Evolutionary conservation across 2,797 vertebrate genomes (phyloP).

Genomic region (Cephalopachus bancanus): DNA sequence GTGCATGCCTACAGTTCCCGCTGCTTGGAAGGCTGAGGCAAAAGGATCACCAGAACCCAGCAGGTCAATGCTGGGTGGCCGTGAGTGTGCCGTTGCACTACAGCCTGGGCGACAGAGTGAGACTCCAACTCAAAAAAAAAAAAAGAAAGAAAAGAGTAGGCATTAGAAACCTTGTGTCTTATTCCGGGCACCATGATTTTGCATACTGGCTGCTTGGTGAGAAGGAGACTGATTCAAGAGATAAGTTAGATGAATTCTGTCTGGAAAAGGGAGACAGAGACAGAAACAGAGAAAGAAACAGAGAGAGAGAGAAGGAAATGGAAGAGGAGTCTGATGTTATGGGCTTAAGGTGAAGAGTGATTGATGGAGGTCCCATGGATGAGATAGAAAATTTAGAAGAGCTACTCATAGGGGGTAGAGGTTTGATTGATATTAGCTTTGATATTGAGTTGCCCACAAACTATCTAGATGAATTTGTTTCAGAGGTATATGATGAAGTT

Average conservation of each 20-base stretch:
- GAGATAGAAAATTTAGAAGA: not conserved
- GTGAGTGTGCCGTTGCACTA: no score
- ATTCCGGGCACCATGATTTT: not conserved
- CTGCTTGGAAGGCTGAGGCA: no score
- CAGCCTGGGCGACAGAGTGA: no score
- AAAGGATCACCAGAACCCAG: no score
- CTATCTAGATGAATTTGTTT: not conserved
- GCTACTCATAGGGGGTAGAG: rapidly evolving
- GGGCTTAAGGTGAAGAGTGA: not conserved
- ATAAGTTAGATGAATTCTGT: not conserved
- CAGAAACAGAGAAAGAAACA: not conserved
- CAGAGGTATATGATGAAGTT: not conserved
- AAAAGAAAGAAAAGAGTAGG: no score
- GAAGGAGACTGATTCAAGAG: not conserved
- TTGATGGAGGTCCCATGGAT: not conserved
- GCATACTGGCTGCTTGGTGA: not conserved
- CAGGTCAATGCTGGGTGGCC: no score
- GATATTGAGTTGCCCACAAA: not conserved
- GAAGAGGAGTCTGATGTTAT: not conserved
- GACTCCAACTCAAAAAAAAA: no score
- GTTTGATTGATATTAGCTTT: not conserved
- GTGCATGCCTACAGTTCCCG: no score
- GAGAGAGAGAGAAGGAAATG: not conserved
- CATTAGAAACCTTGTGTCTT: not conserved
- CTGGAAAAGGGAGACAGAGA: not conserved